Evolutionary conservation across 2,113 vertebrate species (phyloP), one percentile per base, ranked within the genome.

Genomic region (Pituophis catenifer): DNA sequence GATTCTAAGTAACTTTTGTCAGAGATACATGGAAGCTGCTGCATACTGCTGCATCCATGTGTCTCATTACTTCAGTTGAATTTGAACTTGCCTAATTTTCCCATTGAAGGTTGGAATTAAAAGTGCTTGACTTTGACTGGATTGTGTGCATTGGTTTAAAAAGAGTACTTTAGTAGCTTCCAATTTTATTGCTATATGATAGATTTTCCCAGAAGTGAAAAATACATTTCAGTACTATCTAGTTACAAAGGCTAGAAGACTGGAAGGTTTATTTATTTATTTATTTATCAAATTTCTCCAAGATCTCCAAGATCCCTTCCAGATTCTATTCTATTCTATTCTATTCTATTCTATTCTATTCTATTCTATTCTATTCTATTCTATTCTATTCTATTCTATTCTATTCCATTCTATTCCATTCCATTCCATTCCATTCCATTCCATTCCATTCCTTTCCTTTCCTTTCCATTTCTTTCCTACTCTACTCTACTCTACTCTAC

Each of bases 281-380:
- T 44, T 44, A 44, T 44, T 44, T 44, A 44, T 44, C 38, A 44
- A 44, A 44, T 44, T 44, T 44, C 38, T 44, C 38, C 38, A 44
- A 38, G 38, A 38, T 38, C 38, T 38, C 38, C 38, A 38, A 44
- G 38, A 44, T 44, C 38, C 38, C 38, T 44, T 44, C 38, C 38
- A 44, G 38, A 44, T 44, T 44, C 52, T 52, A 6, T 54, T 54
- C 53, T 13, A 0, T 54, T 54, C 53, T 13, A 2, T 13, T 54
- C 11, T 54, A 2, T 13, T 54, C 52, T 11, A 1, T 11, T 53
- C 52, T 11, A 7, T 6, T 50, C 52, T 48, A 48, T 3, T 48
- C 44, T 48, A 48, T 3, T 48, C 23, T 62, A 26, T 0, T 23
- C 8, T 9, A 9, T 0, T 3, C 23, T 5, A 6, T 54, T 54